Conservation (phyloP, 2,113 vertebrate species). For the Paramormyrops kingsleyae region DNA sequence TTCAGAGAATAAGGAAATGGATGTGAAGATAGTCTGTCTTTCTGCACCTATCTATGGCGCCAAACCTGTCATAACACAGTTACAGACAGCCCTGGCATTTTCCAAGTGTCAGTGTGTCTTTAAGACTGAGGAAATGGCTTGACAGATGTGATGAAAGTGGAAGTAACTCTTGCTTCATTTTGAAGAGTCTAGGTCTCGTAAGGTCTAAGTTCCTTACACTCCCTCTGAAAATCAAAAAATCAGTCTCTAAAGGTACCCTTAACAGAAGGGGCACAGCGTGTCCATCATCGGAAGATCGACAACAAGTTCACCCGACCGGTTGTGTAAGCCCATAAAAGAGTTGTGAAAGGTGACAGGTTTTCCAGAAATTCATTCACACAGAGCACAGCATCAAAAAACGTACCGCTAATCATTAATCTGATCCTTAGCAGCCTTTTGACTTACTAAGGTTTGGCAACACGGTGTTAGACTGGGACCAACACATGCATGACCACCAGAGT, state of each 20-base stretch:
- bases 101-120: not conserved
- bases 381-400: not conserved
- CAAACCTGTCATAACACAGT: not conserved
- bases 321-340: not conserved
- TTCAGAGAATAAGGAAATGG: slow-evolving; percentile 13
- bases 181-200: not conserved
- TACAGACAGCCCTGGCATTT: not conserved
- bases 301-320: not conserved
- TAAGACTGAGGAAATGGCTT: not conserved
- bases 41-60: not conserved
- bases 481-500: not conserved
- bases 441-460: not conserved
- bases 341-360: not conserved
- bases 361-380: not conserved
- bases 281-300: not conserved
- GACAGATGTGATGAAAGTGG: not conserved
- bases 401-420: not conserved
- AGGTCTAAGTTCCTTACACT: slow-evolving; percentile 2
- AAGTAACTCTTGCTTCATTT: not conserved
- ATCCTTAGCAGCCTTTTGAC: not conserved
- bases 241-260: not conserved
- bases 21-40: slow-evolving; percentile 16
- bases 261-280: not conserved
- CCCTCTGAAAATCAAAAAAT: not conserved
- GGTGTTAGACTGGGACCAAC: not conserved